phyloP scores from a whole-genome alignment of 2,888 invertebrate species.

The Argyresthia goedartella region DNA sequence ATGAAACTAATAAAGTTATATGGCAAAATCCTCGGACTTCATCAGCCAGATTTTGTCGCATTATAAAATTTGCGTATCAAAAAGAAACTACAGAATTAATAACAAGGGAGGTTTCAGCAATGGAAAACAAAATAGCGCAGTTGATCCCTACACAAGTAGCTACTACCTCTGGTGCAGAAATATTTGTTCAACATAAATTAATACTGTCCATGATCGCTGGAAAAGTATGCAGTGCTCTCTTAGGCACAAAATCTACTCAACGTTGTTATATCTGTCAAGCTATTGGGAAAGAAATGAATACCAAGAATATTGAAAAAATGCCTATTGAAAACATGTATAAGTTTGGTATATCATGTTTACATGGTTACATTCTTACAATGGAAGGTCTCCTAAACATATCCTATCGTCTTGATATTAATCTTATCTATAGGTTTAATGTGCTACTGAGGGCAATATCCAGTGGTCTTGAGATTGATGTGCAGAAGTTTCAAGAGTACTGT shows the following conservation, averaged over 20 bases:
- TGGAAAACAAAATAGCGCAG: not conserved
- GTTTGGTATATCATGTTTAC: not conserved
- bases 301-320: not conserved
- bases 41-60: not conserved
- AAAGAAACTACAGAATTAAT: not conserved
- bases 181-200: slow-evolving; percentile 1
- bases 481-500: not conserved
- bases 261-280: slow-evolving; percentile 4
- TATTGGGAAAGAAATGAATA: not conserved
- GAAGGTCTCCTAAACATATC: not conserved
- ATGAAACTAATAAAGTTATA: not conserved
- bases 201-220: slow-evolving; percentile 9
- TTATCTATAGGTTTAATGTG: not conserved
- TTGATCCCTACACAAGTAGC: not conserved
- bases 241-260: slow-evolving; percentile 6
- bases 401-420: not conserved
- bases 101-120: not conserved
- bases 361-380: not conserved
- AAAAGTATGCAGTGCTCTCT: slow-evolving; percentile 7
- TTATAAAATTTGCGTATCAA: not conserved
- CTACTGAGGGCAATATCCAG: not conserved
- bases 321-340: not conserved
- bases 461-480: not conserved
- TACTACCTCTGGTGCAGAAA: too few relatives aligned
- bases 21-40: not conserved